Evolutionary conservation across 2,113 vertebrate genomes (phyloP), one percentile per base, ranked within the genome.

Genomic region (Murina feae): DNA sequence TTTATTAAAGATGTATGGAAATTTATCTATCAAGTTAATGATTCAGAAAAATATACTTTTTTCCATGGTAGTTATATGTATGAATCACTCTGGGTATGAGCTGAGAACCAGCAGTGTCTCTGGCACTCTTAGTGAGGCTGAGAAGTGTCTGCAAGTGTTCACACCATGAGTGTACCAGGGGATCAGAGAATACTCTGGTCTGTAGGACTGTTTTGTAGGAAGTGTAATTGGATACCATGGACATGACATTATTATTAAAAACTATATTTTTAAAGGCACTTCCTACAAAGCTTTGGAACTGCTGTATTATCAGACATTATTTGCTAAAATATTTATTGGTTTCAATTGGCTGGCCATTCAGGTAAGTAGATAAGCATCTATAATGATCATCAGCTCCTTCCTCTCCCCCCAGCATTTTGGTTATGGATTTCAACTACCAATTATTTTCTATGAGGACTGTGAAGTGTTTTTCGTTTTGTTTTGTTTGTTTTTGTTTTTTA

Each of bases 251-350:
- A 42, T 60, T 25, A 7, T 89, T 80, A 53, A 72, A 82, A 72
- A 60, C 6, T 28, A 35, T 23, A 30, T 86, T 78, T 95, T 76
- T 30, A 84, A 92, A 96, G 63, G 8, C 14, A 82, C n/a, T 86
- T 71, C 39, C 35, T 88, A 63, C 37, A 42, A 87, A 90, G 76
- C 20, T 76, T 75, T 90, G 85, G n/a, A 68, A 78, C 7, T 44
- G 49, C 28, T 37, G n/a, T 7, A 60, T 94, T 88, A 80, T 42
- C 51, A 82, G 32, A 53, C 47, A 11, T 25, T 7, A 42, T 37
- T 91, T 83, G 84, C 55, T 89, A 55, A 89, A 55, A 71, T 76
- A 95, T 84, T 71, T 69, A 21, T 72, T 86, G 75, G 60, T 95
- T 96, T 72, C 49, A 20, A 1, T 66, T 55, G 65, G 91, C 21